Evolutionary conservation across 2,888 invertebrate genomes (phyloP).

Genomic region (Caenorhabditis drosophilae): DNA sequence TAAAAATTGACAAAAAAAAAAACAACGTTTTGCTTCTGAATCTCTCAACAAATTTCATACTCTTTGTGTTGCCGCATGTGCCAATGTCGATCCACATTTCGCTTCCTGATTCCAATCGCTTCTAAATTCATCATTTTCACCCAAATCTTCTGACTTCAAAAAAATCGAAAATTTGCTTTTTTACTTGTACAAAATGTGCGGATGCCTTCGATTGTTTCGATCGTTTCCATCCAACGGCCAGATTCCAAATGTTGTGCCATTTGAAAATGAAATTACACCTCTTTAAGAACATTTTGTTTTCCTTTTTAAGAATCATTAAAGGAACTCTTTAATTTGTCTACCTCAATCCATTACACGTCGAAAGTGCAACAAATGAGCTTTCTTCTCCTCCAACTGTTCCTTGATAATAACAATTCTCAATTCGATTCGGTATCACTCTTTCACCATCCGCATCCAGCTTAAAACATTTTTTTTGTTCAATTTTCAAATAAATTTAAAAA

Average conservation of each 20-base stretch:
- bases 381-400: slow-evolving; percentile 94
- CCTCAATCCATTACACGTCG: slow-evolving; percentile 94
- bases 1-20: too few relatives aligned
- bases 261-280: slow-evolving; percentile 88
- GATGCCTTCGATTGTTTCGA: slow-evolving; percentile 72
- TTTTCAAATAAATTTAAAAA: slow-evolving; percentile 5
- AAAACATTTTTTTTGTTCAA: slow-evolving; percentile 10
- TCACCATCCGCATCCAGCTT: slow-evolving; percentile 61
- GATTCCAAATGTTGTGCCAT: slow-evolving; percentile 96
- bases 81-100: slow-evolving; percentile 49
- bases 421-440: slow-evolving; percentile 39
- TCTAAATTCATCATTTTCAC: slow-evolving; percentile 1
- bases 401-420: slow-evolving; percentile 92
- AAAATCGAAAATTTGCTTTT: neutral
- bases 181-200: slow-evolving; percentile 60
- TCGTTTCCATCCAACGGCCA: slow-evolving; percentile 97
- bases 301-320: too few relatives aligned
- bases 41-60: too few relatives aligned
- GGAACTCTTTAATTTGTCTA: slow-evolving; percentile 44
- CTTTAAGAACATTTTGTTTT: slow-evolving; percentile 33
- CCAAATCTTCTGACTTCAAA: neutral
- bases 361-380: slow-evolving; percentile 92
- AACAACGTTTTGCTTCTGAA: slow-evolving; percentile 10
- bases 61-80: slow-evolving; percentile 10
- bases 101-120: slow-evolving; percentile 56